Base-by-base conservation (phyloP, 2,888 invertebrate species). In the Drosophila melanocephala region DNA sequence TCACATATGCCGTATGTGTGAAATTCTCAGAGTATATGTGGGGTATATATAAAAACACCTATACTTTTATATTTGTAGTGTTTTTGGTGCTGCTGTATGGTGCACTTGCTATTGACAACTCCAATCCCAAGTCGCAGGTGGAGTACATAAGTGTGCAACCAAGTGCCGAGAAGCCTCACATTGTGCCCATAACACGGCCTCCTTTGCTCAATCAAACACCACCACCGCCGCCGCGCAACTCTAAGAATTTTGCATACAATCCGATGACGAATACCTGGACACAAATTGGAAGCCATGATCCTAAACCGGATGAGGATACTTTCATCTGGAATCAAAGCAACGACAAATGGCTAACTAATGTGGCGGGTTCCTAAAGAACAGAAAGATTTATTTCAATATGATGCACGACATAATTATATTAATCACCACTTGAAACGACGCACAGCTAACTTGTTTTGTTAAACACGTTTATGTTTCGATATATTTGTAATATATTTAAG, bases 241-340 rank as follows among this genome's bases (percentile, higher is more conserved):
- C 91, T 2, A 93, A 93, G 74, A 92, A 84, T 4, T 93, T 93
- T 64, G 85, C 80, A 1, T 93, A 81, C 56, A 81, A 92, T 75
- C 87, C 93, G 0, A 59, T 72, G 39, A 68, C 84, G 1, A 72
- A 90, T 56, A 81, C 83, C n/a, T 93, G 93, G 93, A 88, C 89
- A 2, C 47, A 71, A 35, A 63, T 93, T 0, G 84, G 81, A 14
- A 72, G 84, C 1, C 77, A 67, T 7, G 92, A 91, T 74, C 91
- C 92, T 2, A 76, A 75, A 55, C 91, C 92, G 4, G 77, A 74
- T 7, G 91, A 90, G 30, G 92, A 74, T 14, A 84, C 89, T 12
- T 69, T 93, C 3, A 28, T 90, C 14, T 93, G 93, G 93, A 93
- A 93, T 79, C 93, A 93, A 69, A 89, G 74, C 77, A 93, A 93